Evolutionary conservation across 2,797 vertebrate species (phyloP), one percentile per base, ranked within the genome.

Genomic region (Hirundo rustica): DNA sequence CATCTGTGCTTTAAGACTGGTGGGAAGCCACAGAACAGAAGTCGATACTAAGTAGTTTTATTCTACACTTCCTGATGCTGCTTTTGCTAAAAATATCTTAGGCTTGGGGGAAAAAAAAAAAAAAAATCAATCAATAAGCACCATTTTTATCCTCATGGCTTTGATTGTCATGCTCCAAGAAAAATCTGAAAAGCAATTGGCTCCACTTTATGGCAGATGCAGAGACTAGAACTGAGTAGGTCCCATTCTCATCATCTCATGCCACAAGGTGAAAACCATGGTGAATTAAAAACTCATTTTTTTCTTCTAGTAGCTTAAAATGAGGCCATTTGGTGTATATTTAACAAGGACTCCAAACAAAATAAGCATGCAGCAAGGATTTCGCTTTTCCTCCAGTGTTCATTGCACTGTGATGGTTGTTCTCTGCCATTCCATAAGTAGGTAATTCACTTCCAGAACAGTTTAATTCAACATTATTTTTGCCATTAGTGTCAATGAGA

Each of bases 81-180:
- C 27, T 88, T 38, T 80, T 92, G 85, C 88, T 94, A 95, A 96
- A 96, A 97, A 95, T 87, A 95, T 29, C 92, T 94, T 72, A 77
- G 34, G 60, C 47, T 50, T 68, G 65, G 2, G 36, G 10, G 10
- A 36, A 36, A 36, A 36, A 38, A 38, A 38, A 38, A 36, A 44
- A 82, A 75, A 75, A 74, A 89, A 89, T 68, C 85, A 72, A 80
- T 84, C 94, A 96, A 94, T 94, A 92, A 96, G 92, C 87, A 94
- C 73, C 26, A 34, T 64, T 92, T 92, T 85, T 83, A 90, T 53
- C 71, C 80, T 82, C 42, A 67, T 40, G 18, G 64, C 54, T 96
- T 93, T 93, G 88, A 96, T 44, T 89, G 32, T 84, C 77, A 90
- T 23, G 60, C 74, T 95, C 71, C n/a, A 92, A 86, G 73, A 80